Conservation (phyloP, 2,113 vertebrate genomes). For the Nibea albiflora region DNA sequence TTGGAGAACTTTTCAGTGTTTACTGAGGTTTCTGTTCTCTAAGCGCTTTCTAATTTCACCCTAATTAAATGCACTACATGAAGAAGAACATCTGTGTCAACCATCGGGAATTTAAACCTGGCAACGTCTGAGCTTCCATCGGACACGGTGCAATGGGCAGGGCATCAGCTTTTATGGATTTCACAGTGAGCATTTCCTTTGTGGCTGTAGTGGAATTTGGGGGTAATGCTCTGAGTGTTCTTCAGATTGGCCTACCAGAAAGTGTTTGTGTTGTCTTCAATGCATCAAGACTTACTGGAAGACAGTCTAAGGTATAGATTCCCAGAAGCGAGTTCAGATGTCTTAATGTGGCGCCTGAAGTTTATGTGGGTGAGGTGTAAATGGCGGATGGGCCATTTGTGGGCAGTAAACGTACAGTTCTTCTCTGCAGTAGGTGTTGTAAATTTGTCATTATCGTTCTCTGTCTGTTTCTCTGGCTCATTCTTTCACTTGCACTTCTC, state of each 20-base stretch:
- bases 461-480: slow-evolving; percentile 11
- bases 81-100: slow-evolving; percentile 65
- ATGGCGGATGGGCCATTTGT: slow-evolving; percentile 45
- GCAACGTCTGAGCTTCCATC: slow-evolving; percentile 42
- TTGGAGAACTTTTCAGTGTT: slow-evolving; percentile 27
- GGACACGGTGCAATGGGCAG: slow-evolving; percentile 46
- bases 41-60: slow-evolving; percentile 55
- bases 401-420: slow-evolving; percentile 49
- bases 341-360: slow-evolving; percentile 56
- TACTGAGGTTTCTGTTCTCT: slow-evolving; percentile 31
- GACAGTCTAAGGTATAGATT: slow-evolving; percentile 43
- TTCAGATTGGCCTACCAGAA: slow-evolving; percentile 48
- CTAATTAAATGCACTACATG: slow-evolving; percentile 62
- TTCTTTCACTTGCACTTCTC: neutral
- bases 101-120: slow-evolving; percentile 56
- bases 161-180: slow-evolving; percentile 53
- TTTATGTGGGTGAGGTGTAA: slow-evolving; percentile 57
- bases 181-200: slow-evolving; percentile 47
- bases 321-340: slow-evolving; percentile 55
- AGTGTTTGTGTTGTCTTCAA: slow-evolving; percentile 50
- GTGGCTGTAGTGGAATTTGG: slow-evolving; percentile 32
- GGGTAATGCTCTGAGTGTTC: slow-evolving; percentile 34
- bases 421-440: slow-evolving; percentile 15
- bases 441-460: slow-evolving; percentile 40
- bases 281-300: slow-evolving; percentile 60